Base-by-base conservation (phyloP, 2,113 vertebrate genomes). In the Phylloscopus trochiloides region DNA sequence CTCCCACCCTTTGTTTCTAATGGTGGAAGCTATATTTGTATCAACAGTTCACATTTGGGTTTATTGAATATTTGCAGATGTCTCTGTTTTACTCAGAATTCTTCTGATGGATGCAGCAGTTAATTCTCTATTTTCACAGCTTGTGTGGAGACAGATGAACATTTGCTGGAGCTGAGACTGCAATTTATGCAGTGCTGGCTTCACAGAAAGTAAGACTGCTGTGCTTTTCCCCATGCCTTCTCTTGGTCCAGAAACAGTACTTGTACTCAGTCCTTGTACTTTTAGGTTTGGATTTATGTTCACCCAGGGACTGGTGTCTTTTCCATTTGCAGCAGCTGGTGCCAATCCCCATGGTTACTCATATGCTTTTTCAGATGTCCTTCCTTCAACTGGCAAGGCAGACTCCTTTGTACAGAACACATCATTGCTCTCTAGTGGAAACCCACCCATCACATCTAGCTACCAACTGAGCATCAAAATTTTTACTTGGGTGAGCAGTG, bases 311-410 rank as follows among this genome's bases (percentile, higher is more conserved):
- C 19, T 43, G 2, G 7, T n/a, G 15, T 19, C 21, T 72, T 83
- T 72, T 80, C 24, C 28, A 14, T 43, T 42, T 86, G 45, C 5
- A 57, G 15, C 31, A 73, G n/a, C 59, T 68, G 34, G 9, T 70
- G 19, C 13, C 7, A 61, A 14, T 20, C 65, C 22, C 14, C 5
- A 18, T 0, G 0, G 31, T 40, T 57, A 34, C 6, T 73, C 22
- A 32, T 45, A 36, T 1, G 12, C 17, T 17, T 17, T 77, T 58
- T 40, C 1, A 20, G 31, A 61, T 6, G 17, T 87, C 20, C 2
- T 14, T 87, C 12, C 42, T 74, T 95, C 38, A 61, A 5, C 47
- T 50, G 28, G 25, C 28, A 86, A 80, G 63, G 38, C 18, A 80
- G 25, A 22, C 5, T 34, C 7, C 1, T 2, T 67, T 61, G 10